Evolutionary conservation across 2,797 vertebrate species (phyloP), one percentile per base, ranked within the genome.

Genomic region (Odontamblyopus lacepedii): DNA sequence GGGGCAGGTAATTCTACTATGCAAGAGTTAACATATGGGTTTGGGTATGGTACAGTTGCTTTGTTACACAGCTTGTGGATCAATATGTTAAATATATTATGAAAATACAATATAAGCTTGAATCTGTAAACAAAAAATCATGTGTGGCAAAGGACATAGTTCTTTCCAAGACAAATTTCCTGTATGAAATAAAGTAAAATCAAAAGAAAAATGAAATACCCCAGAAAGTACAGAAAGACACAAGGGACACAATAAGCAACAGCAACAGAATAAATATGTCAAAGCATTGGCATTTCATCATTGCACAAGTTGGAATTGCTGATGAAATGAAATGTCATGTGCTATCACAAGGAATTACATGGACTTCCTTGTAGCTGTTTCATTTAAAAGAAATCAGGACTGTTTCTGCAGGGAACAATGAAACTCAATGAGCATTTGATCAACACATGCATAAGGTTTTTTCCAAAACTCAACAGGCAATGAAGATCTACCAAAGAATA

Each of bases 281-380:
- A 61, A 32, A 6, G 32, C 30, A n/a, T 12, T 35, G 61, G 30
- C 15, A 63, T 63, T 63, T 63, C 61, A 9, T 9, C n/a, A n/a
- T 63, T 9, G 4, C 61, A 63, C 18, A 38, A 35, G 1, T 1
- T 11, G 30, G 30, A 35, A 19, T 2, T 1, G 29, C 18, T 63
- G 32, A 63, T 63, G 30, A 63, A 38, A 63, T 63, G 61, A 63
- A 63, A 63, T 38, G 30, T 38, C 32, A 63, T n/a, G 61, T 19
- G 30, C 11, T 35, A 0, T 35, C 7, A 61, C 13, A 30, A n/a
- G 32, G 61, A 63, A 63, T 38, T n/a, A 12, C 61, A 35, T 1
- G 8, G 4, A 18, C 61, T 63, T 63, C 61, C 32, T 35, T 19
- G 61, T 63, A 6, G 19, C 18, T 4, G 4, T 35, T 30, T 35